These are phyloP conservation scores for Corythornis cristatus DNA, from an alignment of 2,113 vertebrate species.

Conservation along the genomic window DNA sequence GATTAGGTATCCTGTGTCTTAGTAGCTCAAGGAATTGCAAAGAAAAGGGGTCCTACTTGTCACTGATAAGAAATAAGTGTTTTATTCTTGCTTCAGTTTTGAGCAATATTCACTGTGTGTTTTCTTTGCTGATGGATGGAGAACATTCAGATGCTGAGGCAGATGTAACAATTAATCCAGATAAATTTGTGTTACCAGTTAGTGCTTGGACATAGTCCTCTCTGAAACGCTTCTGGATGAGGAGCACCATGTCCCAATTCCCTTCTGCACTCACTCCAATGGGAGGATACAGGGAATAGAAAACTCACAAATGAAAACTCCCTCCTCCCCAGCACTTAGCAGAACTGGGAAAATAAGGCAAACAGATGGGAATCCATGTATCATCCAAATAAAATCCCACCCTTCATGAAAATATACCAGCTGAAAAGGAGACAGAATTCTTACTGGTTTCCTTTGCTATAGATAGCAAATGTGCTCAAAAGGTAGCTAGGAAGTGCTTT, in stretches of 20 bases:
- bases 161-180: not conserved
- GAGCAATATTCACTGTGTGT: not conserved
- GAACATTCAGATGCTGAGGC: not conserved
- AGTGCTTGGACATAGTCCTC: not conserved
- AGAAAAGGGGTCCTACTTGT: not conserved
- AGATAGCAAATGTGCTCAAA: not conserved
- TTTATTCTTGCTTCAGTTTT: not conserved
- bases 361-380: slow-evolving; percentile 55
- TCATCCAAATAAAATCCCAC: slow-evolving; percentile 48
- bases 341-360: slow-evolving; percentile 28
- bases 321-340: slow-evolving; percentile 22
- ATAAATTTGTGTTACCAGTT: not conserved
- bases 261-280: not conserved
- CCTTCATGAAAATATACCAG: slow-evolving; percentile 11
- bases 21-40: not conserved
- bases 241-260: not conserved
- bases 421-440: slow-evolving; percentile 13
- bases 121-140: not conserved
- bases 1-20: slow-evolving; percentile 14
- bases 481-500: not conserved
- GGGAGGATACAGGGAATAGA: not conserved
- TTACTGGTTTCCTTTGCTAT: not conserved
- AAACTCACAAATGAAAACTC: slow-evolving; percentile 21
- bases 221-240: not conserved
- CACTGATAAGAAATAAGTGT: not conserved